Base-by-base conservation (phyloP, 2,797 vertebrate species). In the Steatocranus sp. region DNA sequence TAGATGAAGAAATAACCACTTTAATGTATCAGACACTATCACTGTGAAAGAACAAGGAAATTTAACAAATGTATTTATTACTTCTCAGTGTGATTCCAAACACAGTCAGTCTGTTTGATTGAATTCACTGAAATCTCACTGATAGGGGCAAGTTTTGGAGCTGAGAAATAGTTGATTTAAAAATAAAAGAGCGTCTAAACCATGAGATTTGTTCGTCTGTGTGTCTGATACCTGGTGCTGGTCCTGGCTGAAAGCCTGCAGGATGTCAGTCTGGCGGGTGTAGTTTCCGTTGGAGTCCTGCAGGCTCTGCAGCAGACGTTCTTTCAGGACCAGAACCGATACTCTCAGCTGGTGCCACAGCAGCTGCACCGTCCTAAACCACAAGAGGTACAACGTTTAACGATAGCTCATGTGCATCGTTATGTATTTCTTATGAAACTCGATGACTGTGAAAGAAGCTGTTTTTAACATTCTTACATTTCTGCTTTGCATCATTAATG, bases 251-350 rank as follows among this genome's bases (percentile, higher is more conserved):
- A 99, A 99, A 20, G 98, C 98, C 94, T 99, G 98, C 75, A 99
- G 95, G 90, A 99, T 99, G 92, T 99, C 97, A 0, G 98, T 99
- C 96, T 99, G 98, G 11, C 98, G 95, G 58, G 98, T 99, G 92
- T 97, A 99, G 96, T 99, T 99, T 75, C 99, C 99, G 97, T 99
- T 99, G 93, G 98, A 97, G 83, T 99, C 99, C 94, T 99, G 99
- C 12, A 99, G 95, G 27, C 98, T 97, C 93, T 99, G 98, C 23
- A 99, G 96, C 87, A 99, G 98, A 36, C 99, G 97, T 76, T 99
- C 99, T 87, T 98, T 97, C 90, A 99, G 96, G 85, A 99, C 99
- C 86, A 99, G 96, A 78, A 99, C 98, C 0, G 99, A 99, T 68
- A 99, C 99, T 18, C 99, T 96, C 14, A 99, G 97, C 95, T 99